phyloP scores from a whole-genome alignment of 2,113 vertebrate species.

The Myanophis thanlyinensis region DNA sequence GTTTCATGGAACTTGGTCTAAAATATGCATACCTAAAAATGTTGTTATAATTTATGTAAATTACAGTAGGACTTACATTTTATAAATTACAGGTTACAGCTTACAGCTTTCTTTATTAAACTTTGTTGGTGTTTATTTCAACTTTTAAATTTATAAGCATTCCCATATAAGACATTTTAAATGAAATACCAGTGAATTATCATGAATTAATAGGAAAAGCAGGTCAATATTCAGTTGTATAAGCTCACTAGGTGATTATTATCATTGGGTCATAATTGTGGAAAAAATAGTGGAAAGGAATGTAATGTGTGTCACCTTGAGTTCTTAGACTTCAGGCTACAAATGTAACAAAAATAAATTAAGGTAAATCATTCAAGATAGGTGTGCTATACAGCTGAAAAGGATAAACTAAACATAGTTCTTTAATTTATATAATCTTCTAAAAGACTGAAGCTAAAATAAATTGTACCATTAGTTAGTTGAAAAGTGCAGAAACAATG shows the following conservation, averaged over 20 bases:
- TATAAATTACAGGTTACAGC: not conserved
- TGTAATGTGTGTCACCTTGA: not conserved
- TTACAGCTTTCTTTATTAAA: not conserved
- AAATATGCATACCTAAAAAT: not conserved
- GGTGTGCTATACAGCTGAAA: not conserved
- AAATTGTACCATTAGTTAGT: not conserved
- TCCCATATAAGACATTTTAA: not conserved
- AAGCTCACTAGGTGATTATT: not conserved
- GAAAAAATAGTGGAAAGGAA: not conserved
- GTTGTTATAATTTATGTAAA: not conserved
- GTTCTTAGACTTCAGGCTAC: not conserved
- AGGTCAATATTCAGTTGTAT: not conserved
- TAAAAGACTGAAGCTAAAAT: not conserved
- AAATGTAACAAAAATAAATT: not conserved
- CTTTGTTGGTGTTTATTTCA: conserved; percentile 15
- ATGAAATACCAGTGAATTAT: not conserved
- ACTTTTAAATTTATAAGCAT: not conserved
- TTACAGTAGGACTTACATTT: conserved; percentile 19
- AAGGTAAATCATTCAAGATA: not conserved
- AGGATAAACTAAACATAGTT: conserved; percentile 6
- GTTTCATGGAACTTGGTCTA: not conserved
- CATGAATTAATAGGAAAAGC: not conserved
- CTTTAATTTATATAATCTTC: not conserved
- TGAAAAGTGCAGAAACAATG: not conserved
- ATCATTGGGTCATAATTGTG: not conserved